These are phyloP conservation scores for Betta splendens DNA, from an alignment of 2,797 vertebrate genomes.

Conservation along the genomic window DNA sequence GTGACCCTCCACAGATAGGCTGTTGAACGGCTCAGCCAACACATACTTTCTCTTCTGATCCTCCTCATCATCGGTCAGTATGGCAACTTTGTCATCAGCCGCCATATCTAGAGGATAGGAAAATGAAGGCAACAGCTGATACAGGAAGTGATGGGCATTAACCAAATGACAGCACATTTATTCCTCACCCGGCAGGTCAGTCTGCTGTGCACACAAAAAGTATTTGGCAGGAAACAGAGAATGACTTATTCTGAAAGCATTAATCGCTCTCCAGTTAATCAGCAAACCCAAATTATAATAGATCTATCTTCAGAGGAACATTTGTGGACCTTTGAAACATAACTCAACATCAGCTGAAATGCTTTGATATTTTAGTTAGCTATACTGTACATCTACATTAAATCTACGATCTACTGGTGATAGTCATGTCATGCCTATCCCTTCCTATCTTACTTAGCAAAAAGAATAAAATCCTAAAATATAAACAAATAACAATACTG, in stretches of 20 bases:
- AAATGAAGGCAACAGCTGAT: slow-evolving; percentile 36
- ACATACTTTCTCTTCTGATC: slow-evolving; percentile 93
- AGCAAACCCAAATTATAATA: neutral
- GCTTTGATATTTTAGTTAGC: too few species aligned
- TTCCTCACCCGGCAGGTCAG: neutral
- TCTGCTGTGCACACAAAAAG: neutral
- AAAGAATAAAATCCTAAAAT: too few species aligned
- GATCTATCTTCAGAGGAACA: slow-evolving; percentile 4
- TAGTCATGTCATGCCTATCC: too few species aligned
- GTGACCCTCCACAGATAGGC: slow-evolving; percentile 79
- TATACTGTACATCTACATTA: too few species aligned
- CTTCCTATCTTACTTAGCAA: too few species aligned
- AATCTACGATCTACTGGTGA: too few species aligned
- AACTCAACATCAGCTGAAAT: too few species aligned
- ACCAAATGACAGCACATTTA: slow-evolving; percentile 17
- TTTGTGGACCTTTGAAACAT: neutral
- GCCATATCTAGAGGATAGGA: slow-evolving; percentile 83
- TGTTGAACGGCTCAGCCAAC: slow-evolving; percentile 87
- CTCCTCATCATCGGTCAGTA: slow-evolving; percentile 95
- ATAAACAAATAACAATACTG: too few species aligned
- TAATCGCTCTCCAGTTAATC: neutral
- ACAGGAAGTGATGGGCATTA: neutral
- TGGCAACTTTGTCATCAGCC: slow-evolving; percentile 92
- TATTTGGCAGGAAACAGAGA: neutral
- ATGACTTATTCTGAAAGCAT: too few species aligned